Evolutionary conservation across 30 jellyfish, hydroid and myxozoan species (phyloP).

Genomic region (Chrysaora quinquecirrha): DNA sequence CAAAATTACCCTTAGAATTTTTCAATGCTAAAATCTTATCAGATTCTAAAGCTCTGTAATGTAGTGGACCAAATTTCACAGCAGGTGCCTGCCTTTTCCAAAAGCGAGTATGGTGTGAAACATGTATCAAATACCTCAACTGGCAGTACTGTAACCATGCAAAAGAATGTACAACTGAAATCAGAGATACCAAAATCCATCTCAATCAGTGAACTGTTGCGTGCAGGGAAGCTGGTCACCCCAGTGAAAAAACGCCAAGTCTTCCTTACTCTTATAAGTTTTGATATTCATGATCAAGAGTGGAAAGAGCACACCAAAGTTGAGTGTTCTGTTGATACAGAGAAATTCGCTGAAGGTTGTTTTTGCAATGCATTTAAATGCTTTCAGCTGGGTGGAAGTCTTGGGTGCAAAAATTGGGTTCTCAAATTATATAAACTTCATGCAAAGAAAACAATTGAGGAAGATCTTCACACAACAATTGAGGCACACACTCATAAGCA

Average conservation of each 20-base stretch:
- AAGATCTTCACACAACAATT: not conserved
- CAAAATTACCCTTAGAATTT: too few relatives aligned
- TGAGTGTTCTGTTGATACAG: not conserved
- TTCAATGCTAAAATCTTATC: too few relatives aligned
- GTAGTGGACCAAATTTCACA: too few relatives aligned
- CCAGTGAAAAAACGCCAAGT: conserved; percentile 7
- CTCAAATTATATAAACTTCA: not conserved
- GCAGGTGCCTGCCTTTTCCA: not conserved
- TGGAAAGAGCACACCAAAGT: conserved; percentile 1
- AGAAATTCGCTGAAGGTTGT: conserved; percentile 1
- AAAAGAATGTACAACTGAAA: not conserved
- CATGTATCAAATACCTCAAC: not conserved
- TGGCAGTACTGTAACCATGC: not conserved
- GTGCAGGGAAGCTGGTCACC: conserved; percentile 40
- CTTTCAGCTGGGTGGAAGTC: not conserved
- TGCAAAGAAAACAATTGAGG: not conserved
- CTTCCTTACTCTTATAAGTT: conserved; percentile 10
- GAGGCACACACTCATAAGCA: not conserved
- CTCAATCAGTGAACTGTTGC: conserved; percentile 23
- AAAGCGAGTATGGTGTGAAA: not conserved
- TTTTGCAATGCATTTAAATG: not conserved
- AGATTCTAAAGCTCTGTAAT: too few relatives aligned
- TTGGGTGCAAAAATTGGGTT: conserved; percentile 10
- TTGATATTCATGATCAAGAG: not conserved
- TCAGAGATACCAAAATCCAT: conserved; percentile 1